Evolutionary conservation across 1,140 invertebrate genomes (phyloP).

Genomic region (Trichogramma pretiosum): DNA sequence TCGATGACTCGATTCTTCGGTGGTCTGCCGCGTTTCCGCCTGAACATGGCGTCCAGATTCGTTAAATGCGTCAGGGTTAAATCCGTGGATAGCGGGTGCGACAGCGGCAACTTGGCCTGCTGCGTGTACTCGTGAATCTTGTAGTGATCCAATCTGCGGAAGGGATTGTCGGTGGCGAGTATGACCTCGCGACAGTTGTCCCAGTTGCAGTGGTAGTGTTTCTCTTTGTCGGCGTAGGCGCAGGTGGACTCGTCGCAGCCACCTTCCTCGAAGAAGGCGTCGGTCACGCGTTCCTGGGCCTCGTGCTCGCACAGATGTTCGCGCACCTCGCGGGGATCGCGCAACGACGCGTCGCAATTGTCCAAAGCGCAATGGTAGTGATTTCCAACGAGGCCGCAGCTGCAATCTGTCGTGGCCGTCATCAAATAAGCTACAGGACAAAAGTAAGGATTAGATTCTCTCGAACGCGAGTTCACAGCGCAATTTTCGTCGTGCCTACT

Average conservation of each 20-base stretch:
- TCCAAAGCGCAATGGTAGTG: slow-evolving; percentile 42
- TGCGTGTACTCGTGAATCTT: slow-evolving; percentile 68
- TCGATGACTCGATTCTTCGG: slow-evolving; percentile 88
- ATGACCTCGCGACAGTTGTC: slow-evolving; percentile 81
- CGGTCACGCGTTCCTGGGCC: slow-evolving; percentile 74
- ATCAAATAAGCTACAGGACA: slow-evolving; percentile 24
- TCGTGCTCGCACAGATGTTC: slow-evolving; percentile 82
- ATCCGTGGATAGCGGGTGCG: slow-evolving; percentile 50
- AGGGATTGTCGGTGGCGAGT: slow-evolving; percentile 72
- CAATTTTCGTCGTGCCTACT: not conserved
- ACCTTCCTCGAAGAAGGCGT: slow-evolving; percentile 67
- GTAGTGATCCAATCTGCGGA: slow-evolving; percentile 80
- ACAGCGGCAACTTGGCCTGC: slow-evolving; percentile 36
- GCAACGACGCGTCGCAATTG: slow-evolving; percentile 34
- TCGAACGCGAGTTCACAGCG: too few species aligned
- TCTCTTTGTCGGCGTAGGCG: slow-evolving; percentile 67
- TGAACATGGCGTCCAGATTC: slow-evolving; percentile 79
- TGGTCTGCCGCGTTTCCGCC: slow-evolving; percentile 79
- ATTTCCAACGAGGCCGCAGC: slow-evolving; percentile 32
- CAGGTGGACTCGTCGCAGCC: slow-evolving; percentile 59
- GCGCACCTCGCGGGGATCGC: slow-evolving; percentile 54
- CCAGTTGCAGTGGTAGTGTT: slow-evolving; percentile 83
- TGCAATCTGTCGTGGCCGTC: slow-evolving; percentile 32
- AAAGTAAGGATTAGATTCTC: not conserved
- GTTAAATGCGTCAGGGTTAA: slow-evolving; percentile 59